Evolutionary conservation across 92 coral and sea anemone species (phyloP).

Genomic region (Zoanthus sociatus): DNA sequence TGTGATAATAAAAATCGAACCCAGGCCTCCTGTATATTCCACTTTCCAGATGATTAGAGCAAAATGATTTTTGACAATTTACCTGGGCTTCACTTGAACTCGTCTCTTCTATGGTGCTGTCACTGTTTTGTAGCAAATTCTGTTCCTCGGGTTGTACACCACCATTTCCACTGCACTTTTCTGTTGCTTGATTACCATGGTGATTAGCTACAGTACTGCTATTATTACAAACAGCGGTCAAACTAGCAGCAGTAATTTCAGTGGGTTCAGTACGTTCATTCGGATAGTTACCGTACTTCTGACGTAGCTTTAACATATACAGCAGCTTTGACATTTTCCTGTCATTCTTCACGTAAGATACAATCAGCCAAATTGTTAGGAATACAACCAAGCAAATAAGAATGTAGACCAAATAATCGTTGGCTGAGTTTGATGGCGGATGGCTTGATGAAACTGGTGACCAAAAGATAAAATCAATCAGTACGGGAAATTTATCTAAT

Average conservation of each 20-base stretch:
- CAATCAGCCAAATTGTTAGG: neutral
- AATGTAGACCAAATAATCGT: neutral
- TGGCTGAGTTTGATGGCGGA: neutral
- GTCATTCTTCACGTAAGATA: neutral
- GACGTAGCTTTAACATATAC: neutral
- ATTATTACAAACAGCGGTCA: neutral
- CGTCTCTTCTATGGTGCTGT: neutral
- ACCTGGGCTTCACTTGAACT: slow-evolving; percentile 9
- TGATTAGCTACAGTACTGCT: neutral
- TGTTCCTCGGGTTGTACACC: slow-evolving; percentile 1
- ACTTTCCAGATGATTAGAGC: neutral
- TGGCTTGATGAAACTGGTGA: neutral
- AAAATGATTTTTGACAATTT: neutral
- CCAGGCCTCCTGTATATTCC: no score
- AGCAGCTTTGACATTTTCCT: neutral
- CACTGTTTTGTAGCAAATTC: neutral
- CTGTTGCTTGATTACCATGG: neutral
- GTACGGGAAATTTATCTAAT: neutral
- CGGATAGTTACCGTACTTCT: neutral
- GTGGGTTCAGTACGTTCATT: slow-evolving; percentile 9
- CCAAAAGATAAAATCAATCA: neutral
- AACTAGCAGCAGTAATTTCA: neutral
- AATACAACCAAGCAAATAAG: neutral
- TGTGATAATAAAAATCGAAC: no score
- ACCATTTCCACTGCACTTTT: neutral